phyloP scores from a whole-genome alignment of 2,113 vertebrate genomes.

The Pachypanchax playfairii region DNA sequence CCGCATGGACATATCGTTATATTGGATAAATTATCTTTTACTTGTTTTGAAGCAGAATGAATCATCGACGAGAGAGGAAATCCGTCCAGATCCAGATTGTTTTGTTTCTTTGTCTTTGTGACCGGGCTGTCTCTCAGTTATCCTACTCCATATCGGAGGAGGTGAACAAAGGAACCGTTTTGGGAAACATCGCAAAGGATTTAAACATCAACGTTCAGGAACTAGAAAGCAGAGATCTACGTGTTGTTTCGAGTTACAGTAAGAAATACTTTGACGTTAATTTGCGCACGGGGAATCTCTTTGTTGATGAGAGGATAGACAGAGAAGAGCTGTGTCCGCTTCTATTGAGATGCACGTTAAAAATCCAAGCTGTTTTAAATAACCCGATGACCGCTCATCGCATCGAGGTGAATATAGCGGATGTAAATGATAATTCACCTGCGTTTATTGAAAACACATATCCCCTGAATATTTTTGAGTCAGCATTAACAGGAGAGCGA shows the following conservation, averaged over 20 bases:
- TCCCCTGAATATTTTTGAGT: conserved; percentile 44
- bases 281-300: conserved; percentile 75
- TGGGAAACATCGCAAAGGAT: conserved; percentile 80
- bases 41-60: no score
- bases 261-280: conserved; percentile 75
- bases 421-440: conserved; percentile 76
- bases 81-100: background rate
- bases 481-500: conserved; percentile 17
- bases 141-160: conserved; percentile 71
- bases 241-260: conserved; percentile 74
- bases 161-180: conserved; percentile 65
- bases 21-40: no score
- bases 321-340: conserved; percentile 71
- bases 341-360: conserved; percentile 52
- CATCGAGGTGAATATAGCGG: conserved; percentile 63
- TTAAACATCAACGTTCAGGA: conserved; percentile 66
- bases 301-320: conserved; percentile 77
- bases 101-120: conserved; percentile 43
- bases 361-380: conserved; percentile 65
- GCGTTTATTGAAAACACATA: conserved; percentile 41
- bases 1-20: no score
- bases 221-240: conserved; percentile 67
- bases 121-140: conserved; percentile 53
- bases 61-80: no score
- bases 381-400: conserved; percentile 63